A percentile compares a stretch with the other conserved stretches of the same genome.
These are phyloP conservation scores for Microcaecilia unicolor DNA, from an alignment of 2,797 vertebrate genomes.

Conservation along the genomic window DNA sequence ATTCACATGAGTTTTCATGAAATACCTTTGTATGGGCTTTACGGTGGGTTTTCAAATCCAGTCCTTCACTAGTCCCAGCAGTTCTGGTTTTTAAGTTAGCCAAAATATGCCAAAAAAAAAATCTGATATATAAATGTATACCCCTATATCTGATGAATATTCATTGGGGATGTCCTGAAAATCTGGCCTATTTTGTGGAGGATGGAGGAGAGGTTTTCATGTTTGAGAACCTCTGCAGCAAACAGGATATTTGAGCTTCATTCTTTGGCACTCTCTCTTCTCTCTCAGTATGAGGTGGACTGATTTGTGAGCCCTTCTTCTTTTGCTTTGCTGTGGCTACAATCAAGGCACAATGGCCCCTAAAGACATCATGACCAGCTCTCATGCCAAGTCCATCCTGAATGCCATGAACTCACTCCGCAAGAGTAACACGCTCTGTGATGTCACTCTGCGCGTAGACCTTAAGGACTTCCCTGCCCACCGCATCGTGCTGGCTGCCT, in stretches of 20 bases:
- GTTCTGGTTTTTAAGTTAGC: too few species aligned
- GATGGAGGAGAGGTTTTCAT: too few species aligned
- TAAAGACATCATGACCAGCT: constrained; percentile 98
- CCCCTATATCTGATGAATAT: too few species aligned
- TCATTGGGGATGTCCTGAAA: too few species aligned
- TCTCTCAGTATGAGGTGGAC: neutral
- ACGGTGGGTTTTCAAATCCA: too few species aligned
- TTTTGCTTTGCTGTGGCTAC: constrained; percentile 5
- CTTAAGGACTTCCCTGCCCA: constrained; percentile 91
- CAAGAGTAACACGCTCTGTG: constrained; percentile 93
- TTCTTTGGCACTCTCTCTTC: constrained; percentile 9
- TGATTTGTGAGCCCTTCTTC: neutral
- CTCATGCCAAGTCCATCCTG: constrained; percentile 94
- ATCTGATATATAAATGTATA: too few species aligned
- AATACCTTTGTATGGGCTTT: too few species aligned
- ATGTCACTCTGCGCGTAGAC: constrained; percentile 90
- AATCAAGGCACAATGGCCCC: constrained; percentile 74
- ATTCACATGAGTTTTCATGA: too few species aligned
- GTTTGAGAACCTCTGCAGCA: neutral
- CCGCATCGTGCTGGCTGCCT: constrained; percentile 91
- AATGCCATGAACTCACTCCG: constrained; percentile 95
- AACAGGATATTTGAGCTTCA: constrained; percentile 26
- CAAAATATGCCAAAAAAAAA: too few species aligned
- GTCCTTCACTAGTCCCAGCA: too few species aligned
- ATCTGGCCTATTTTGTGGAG: too few species aligned